Base-by-base conservation (phyloP, 2,888 invertebrate species). In the Dryococelus australis region DNA sequence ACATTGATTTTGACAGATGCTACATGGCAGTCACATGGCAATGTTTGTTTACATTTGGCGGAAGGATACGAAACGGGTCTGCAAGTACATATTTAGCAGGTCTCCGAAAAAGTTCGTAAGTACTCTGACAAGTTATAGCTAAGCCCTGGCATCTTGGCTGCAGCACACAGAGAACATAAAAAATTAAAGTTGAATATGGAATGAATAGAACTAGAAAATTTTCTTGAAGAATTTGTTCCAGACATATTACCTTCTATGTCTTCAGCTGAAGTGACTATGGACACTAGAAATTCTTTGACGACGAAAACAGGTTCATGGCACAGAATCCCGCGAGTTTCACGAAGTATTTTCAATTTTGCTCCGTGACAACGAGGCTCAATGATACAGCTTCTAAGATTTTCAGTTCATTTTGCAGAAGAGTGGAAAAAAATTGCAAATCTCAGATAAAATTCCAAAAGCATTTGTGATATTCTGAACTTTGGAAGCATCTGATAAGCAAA, bases 251-350 rank as follows among this genome's bases (percentile, higher is more conserved):
- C n/a, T 79, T 79, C 26, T 43, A 81, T 86, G 43, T 53, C 27
- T 79, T 65, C 65, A 53, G 80, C 83, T 86, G 86, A 43, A 86
- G 65, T 43, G 16, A 86, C 65, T 26, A 86, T 28, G 35, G 79
- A 28, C n/a, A 53, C 78, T 28, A 78, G 28, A 35, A 79, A 43
- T 86, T 86, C 27, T 86, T 78, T 79, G 80, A 86, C n/a, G 26
- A 79, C 35, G 43, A 79, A 43, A 28, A 86, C 86, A 26, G 86
- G 2, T 47, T 86, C 86, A 79, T 86, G 79, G 65, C 86, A 13
- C 86, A 53, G n/a, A 47, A 16, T 65, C 86, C 86, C 85, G 26
- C 86, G 9, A 28, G 86, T 86, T 86, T 24, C 86, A 78, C 86
- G 80, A 65, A 86, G 43, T 86, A 5, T 53, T 43, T 79, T 86